phyloP scores from a whole-genome alignment of 2,888 invertebrate genomes.

The Apantesis nais region DNA sequence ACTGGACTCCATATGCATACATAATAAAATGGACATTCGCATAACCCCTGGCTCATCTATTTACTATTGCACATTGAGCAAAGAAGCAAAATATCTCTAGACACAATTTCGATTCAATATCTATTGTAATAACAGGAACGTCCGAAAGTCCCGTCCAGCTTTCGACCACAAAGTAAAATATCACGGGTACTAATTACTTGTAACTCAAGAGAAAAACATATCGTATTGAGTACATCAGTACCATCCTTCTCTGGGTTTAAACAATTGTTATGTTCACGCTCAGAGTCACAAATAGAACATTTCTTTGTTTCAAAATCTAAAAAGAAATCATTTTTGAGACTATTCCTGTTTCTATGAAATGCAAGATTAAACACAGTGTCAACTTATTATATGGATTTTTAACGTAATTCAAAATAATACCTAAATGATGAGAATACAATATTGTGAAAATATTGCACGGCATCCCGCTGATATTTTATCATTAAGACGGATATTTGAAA shows the following conservation, averaged over 20 bases:
- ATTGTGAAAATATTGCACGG: constrained; percentile 76
- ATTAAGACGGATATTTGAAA: constrained; percentile 75
- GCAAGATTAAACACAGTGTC: constrained; percentile 46
- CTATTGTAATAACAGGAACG: constrained; percentile 51
- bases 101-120: constrained; percentile 33
- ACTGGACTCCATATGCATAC: constrained; percentile 68
- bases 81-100: constrained; percentile 38
- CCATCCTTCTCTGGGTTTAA: constrained; percentile 3
- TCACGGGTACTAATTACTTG: constrained; percentile 38
- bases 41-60: constrained; percentile 50
- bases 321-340: neutral
- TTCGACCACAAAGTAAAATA: constrained; percentile 47
- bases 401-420: constrained; percentile 54
- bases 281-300: neutral
- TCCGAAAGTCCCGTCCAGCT: constrained; percentile 67
- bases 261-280: constrained; percentile 3
- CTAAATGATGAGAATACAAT: constrained; percentile 70
- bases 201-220: constrained; percentile 20
- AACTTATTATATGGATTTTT: constrained; percentile 50
- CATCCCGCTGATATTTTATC: constrained; percentile 81
- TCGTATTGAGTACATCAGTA: constrained; percentile 18
- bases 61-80: constrained; percentile 41
- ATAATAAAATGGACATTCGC: constrained; percentile 59
- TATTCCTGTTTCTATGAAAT: neutral
- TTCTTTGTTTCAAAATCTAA: neutral